Conservation (phyloP, 2,113 vertebrate species). For the Erythrolamprus reginae region DNA sequence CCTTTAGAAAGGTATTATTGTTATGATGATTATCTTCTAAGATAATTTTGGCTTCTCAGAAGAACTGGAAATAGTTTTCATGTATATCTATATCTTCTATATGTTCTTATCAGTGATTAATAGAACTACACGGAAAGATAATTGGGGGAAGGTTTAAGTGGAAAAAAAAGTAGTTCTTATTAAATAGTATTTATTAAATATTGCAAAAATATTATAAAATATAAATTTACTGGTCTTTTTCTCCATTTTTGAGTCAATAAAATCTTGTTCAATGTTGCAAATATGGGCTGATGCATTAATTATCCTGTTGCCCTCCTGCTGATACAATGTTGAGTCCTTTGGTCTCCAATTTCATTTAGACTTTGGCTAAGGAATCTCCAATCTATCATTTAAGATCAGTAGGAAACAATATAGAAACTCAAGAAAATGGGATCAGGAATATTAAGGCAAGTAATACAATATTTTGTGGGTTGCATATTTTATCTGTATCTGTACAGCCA, state of each 20-base stretch:
- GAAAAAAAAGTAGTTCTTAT: background rate
- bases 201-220: background rate
- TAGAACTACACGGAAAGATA: background rate
- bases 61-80: background rate
- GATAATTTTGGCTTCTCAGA: background rate
- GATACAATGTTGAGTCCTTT: background rate
- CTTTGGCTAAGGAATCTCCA: background rate
- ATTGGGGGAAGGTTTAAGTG: background rate
- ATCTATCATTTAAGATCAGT: background rate
- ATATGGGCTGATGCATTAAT: background rate
- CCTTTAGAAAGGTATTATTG: background rate
- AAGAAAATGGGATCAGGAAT: background rate
- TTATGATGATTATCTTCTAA: background rate
- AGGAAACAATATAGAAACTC: background rate
- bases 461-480: background rate
- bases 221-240: too few relatives aligned
- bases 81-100: background rate
- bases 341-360: background rate
- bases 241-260: too few relatives aligned
- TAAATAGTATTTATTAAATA: background rate
- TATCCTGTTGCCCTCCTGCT: background rate
- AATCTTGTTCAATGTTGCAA: too few relatives aligned
- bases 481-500: background rate
- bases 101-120: background rate
- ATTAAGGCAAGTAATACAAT: background rate